Evolutionary conservation across 2,113 vertebrate genomes (phyloP).

Genomic region (Heptranchias perlo): DNA sequence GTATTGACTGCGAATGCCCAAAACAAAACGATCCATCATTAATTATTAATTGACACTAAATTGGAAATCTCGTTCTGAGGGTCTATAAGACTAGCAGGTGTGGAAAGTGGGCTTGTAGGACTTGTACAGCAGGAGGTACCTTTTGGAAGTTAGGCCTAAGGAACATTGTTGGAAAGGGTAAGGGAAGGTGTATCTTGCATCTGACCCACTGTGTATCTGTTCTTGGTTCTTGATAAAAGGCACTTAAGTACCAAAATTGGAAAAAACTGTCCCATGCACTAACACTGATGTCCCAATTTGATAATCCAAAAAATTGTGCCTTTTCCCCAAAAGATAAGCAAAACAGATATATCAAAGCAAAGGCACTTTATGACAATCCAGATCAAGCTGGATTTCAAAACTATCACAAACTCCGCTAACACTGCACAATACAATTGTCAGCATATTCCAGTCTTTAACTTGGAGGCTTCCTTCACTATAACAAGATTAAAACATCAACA

Average conservation of each 20-base stretch:
- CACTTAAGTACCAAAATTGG: not conserved
- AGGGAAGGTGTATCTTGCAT: too few species aligned
- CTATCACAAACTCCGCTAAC: not conserved
- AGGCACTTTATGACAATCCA: not conserved
- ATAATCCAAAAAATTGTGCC: not conserved
- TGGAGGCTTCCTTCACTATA: not conserved
- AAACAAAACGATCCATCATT: too few species aligned
- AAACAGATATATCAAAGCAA: not conserved
- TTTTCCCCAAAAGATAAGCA: not conserved
- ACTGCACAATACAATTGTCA: not conserved
- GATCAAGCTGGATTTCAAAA: not conserved
- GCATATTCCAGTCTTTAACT: not conserved
- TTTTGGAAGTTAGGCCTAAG: too few species aligned
- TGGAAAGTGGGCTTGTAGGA: too few species aligned
- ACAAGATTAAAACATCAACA: conserved; percentile 11
- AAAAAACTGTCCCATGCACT: not conserved
- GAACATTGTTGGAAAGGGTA: too few species aligned
- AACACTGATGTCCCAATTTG: not conserved
- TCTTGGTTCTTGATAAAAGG: not conserved
- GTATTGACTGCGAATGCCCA: too few species aligned
- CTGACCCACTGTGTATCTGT: not conserved
- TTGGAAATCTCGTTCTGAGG: too few species aligned
- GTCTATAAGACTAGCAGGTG: too few species aligned
- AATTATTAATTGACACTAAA: too few species aligned
- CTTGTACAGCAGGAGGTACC: too few species aligned